Conservation (phyloP, 2,888 invertebrate species). For the Tupiocoris notatus region DNA sequence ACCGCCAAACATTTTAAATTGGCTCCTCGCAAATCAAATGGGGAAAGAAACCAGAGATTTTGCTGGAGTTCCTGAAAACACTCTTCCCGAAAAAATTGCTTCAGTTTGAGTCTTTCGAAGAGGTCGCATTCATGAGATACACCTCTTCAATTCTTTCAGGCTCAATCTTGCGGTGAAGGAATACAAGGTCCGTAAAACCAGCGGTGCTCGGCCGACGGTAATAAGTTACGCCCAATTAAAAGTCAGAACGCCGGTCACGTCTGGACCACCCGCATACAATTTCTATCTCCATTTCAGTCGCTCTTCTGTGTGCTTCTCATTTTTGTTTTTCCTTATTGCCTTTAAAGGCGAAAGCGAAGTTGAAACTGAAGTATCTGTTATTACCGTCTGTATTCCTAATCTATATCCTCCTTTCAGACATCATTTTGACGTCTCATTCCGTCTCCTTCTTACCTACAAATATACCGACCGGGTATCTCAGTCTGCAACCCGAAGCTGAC, state of each 20-base stretch:
- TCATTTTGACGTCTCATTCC: background rate
- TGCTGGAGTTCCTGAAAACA: no score
- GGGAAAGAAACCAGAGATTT: no score
- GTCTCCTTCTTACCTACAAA: no score
- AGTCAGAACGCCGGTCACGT: constrained; percentile 38
- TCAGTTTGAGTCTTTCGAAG: no score
- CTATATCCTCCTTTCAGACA: constrained; percentile 8
- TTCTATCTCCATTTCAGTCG: background rate
- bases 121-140: no score
- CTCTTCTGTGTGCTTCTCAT: no score
- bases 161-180: constrained; percentile 1
- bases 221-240: constrained; percentile 40
- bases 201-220: constrained; percentile 4
- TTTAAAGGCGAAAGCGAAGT: background rate
- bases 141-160: no score
- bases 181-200: constrained; percentile 6
- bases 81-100: no score
- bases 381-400: constrained; percentile 30
- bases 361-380: constrained; percentile 11
- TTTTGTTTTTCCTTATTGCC: background rate
- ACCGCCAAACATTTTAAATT: no score
- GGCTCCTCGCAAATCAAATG: no score
- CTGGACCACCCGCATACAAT: constrained; percentile 31
- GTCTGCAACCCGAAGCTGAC: background rate
- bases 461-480: background rate